These are phyloP conservation scores for Teleogryllus occipitalis DNA, from an alignment of 1,140 invertebrate species.

Conservation along the genomic window DNA sequence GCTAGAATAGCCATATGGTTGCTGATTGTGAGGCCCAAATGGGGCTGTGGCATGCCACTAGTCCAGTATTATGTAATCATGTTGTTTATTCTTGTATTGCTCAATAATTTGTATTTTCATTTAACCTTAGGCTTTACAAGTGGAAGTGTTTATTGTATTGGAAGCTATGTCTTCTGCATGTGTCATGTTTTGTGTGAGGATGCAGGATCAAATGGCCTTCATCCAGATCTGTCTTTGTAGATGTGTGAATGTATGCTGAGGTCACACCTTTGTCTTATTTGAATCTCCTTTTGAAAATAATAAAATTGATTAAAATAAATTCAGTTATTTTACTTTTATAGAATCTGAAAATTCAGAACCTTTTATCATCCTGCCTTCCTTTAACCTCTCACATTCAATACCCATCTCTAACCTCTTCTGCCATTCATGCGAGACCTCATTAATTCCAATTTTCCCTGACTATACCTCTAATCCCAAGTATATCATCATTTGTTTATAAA, in stretches of 20 bases:
- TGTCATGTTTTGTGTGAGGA: neutral
- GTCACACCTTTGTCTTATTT: neutral
- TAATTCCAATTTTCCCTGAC: too few relatives aligned
- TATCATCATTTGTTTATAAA: too few relatives aligned
- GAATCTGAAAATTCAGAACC: too few relatives aligned
- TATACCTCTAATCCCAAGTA: too few relatives aligned
- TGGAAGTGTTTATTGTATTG: neutral
- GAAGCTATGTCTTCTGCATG: neutral
- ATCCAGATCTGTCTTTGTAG: neutral
- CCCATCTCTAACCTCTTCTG: too few relatives aligned
- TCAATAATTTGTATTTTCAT: neutral
- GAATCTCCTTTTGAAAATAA: neutral
- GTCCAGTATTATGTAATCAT: neutral
- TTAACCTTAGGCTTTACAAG: neutral
- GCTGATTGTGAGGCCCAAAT: neutral
- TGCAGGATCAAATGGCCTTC: neutral
- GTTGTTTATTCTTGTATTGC: neutral
- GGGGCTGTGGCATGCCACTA: neutral
- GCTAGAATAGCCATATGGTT: neutral
- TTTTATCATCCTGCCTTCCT: too few relatives aligned
- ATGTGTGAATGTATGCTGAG: slow-evolving; percentile 4
- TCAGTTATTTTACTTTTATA: too few relatives aligned
- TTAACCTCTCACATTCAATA: too few relatives aligned
- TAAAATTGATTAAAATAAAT: neutral
- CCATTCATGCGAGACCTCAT: too few relatives aligned